These are phyloP conservation scores for Melierax canorus DNA, from an alignment of 2,113 vertebrate genomes.

Conservation along the genomic window DNA sequence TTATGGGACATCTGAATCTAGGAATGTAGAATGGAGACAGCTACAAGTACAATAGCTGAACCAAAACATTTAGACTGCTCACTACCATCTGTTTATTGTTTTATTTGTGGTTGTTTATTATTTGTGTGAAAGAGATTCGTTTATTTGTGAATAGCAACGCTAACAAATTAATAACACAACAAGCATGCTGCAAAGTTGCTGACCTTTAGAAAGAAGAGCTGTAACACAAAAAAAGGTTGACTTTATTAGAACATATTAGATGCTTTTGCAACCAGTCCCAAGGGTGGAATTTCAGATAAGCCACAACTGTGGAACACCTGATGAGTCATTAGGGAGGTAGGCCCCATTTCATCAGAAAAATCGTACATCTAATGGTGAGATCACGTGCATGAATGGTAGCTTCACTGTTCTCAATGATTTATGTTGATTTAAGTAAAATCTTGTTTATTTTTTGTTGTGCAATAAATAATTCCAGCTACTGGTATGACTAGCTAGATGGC, in stretches of 20 bases:
- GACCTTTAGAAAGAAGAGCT: background rate
- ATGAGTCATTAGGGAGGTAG: background rate
- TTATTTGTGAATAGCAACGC: background rate
- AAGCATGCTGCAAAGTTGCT: background rate
- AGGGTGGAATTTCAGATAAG: background rate
- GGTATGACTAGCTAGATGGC: background rate
- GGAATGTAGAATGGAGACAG: background rate
- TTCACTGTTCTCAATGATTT: background rate
- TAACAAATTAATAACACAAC: constrained; percentile 13
- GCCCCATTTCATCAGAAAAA: background rate
- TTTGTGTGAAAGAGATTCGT: background rate
- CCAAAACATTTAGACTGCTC: background rate
- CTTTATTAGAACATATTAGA: background rate
- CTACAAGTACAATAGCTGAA: background rate
- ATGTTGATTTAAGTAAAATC: background rate
- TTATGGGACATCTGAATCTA: background rate
- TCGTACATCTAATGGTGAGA: fast-evolving
- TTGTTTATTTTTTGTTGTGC: background rate
- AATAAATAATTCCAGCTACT: background rate
- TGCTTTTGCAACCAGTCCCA: background rate
- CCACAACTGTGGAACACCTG: background rate
- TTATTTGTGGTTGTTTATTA: background rate
- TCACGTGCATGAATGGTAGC: fast-evolving
- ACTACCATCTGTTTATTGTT: background rate
- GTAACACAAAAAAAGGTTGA: background rate